Evolutionary conservation across 2,888 invertebrate species (phyloP).

Genomic region (Spodoptera picta): DNA sequence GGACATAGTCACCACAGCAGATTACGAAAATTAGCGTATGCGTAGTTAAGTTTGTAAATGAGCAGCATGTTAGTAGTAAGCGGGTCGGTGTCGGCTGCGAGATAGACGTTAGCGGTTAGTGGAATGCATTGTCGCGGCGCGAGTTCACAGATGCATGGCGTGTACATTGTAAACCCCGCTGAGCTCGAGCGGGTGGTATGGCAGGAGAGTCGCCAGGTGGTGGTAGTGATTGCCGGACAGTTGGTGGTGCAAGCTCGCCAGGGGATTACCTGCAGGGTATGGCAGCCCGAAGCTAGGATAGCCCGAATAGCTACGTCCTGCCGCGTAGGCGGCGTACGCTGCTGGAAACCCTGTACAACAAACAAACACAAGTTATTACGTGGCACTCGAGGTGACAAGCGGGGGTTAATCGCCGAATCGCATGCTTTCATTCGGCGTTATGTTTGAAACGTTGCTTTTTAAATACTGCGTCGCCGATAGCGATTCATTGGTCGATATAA

Average conservation of each 20-base stretch:
- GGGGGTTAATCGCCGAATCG: slow-evolving; percentile 70
- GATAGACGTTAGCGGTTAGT: slow-evolving; percentile 79
- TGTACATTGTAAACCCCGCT: slow-evolving; percentile 92
- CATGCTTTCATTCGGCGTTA: slow-evolving; percentile 71
- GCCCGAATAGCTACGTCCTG: slow-evolving; percentile 98
- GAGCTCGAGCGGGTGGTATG: slow-evolving; percentile 91
- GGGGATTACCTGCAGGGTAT: slow-evolving; percentile 98
- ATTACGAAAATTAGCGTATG: slow-evolving; percentile 79
- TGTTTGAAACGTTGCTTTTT: slow-evolving; percentile 59
- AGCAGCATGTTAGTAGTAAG: slow-evolving; percentile 74
- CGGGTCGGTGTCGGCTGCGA: slow-evolving; percentile 74
- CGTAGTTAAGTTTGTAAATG: slow-evolving; percentile 74
- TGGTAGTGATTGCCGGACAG: slow-evolving; percentile 90
- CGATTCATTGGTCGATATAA: slow-evolving; percentile 67
- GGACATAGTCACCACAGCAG: slow-evolving; percentile 80
- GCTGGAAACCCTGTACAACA: slow-evolving; percentile 95
- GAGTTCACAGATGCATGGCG: slow-evolving; percentile 94
- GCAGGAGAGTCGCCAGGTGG: slow-evolving; percentile 90
- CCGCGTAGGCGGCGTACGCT: slow-evolving; percentile 98
- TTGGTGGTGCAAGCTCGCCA: slow-evolving; percentile 94
- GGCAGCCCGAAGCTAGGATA: slow-evolving; percentile 99
- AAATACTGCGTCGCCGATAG: slow-evolving; percentile 61
- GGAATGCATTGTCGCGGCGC: slow-evolving; percentile 87
- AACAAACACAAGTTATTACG: slow-evolving; percentile 69
- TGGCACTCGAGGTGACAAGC: slow-evolving; percentile 59